Base-by-base conservation (phyloP, 2,888 invertebrate species). In the Drosophila pseudotakahashii region DNA sequence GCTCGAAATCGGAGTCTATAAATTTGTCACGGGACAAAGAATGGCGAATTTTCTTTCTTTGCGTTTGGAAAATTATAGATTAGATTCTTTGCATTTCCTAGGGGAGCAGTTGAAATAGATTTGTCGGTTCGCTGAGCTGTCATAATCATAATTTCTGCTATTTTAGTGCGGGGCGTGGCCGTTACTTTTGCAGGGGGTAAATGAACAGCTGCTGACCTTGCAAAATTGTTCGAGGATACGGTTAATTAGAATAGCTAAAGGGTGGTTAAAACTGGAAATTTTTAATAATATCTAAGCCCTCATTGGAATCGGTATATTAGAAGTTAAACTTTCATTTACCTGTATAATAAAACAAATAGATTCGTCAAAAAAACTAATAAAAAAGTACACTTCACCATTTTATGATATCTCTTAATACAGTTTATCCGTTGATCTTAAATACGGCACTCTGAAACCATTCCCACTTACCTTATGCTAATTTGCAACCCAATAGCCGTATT, bases 81-180 rank as follows among this genome's bases (percentile, higher is more conserved):
- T 71, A 73, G 61, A 60, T 45, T 54, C 45, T 47, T 50, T 51
- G 32, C 57, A 16, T 34, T 53, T 54, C 39, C 9, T 10, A 13
- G 55, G 58, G 55, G 55, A 54, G 39, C 58, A 58, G 52, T 30
- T 34, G 13, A 77, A 78, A 82, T 73, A 77, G 68, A 67, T 67
- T 77, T 53, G 73, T 63, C 44, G 44, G 59, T 64, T 77, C 73
- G 79, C 78, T 78, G 84, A 78, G 78, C 84, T 81, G 84, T 78
- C 57, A 84, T 79, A 81, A 81, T 87, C 82, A 82, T 82, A 81
- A 87, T 81, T 84, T 81, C 45, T 42, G 23, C 41, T 59, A 77
- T 75, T 87, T 84, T 78, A 71, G 41, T 68, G 58, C 41, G 58
- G 79, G 82, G 82, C 82, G 82, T 84, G 85, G 63, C 67, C 45